Base-by-base conservation (phyloP, 2,888 invertebrate genomes). In the Melinopterus prodromus region DNA sequence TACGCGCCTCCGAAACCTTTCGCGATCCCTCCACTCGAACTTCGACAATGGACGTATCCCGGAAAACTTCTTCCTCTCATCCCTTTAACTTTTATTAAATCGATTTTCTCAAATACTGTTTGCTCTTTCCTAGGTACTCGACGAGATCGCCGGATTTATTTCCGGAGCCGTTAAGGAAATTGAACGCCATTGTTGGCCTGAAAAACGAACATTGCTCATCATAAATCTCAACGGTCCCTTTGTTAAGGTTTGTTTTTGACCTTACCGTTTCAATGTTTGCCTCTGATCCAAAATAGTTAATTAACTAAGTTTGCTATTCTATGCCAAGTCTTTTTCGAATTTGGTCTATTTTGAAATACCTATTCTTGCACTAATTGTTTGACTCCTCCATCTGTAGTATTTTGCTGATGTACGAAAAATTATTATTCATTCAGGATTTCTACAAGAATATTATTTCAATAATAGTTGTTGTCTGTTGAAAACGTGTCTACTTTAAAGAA, bases 11-110 rank as follows among this genome's bases (percentile, higher is more conserved):
- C 53, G 53, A 53, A 53, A 53, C 53, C 53, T 53, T 53, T 53
- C 12, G 3, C 53, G 53, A 53, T 53, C 53, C 53, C 53, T 53
- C 53, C 53, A 53, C 53, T 53, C 53, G 53, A 53, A 53, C 53
- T 53, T 53, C 53, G 53, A 53, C 53, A 53, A 53, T 53, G 12
- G 53, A 53, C 53, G 53, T 53, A 53, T 6, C 26, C 53, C 53
- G 53, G 2, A 53, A 53, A 53, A 53, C 9, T 53, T 53, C 53
- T 53, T 53, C 53, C 12, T 53, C 53, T 53, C 53, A 53, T 53
- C 53, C 53, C 53, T 53, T 53, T 53, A 53, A 53, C 53, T 53
- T 53, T 53, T 53, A 53, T 53, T 53, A 53, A 53, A 53, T 53
- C 53, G 53, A 53, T 53, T 53, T 53, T 53, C 53, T 53, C 53